Evolutionary conservation across 2,797 vertebrate genomes (phyloP), one percentile per base, ranked within the genome.

Genomic region (Notoglanidium macrostoma): DNA sequence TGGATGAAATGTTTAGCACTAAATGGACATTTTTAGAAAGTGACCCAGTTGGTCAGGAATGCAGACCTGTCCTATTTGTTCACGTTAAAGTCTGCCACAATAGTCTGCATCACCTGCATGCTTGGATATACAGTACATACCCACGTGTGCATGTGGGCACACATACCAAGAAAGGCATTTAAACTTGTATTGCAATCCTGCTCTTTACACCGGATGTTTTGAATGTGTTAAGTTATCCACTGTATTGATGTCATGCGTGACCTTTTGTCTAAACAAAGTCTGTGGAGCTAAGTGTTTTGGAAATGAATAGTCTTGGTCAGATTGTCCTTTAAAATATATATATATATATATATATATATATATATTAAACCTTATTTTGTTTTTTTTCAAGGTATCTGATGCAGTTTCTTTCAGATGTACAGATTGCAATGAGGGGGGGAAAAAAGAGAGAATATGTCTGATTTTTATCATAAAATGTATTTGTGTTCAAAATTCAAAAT

Each of bases 181-280:
- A 93, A 94, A 93, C 91, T 89, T 91, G 91, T 93, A 93, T 94
- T 93, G 92, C 90, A 90, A 91, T 91, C 81, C 90, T 89, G 93
- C 92, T 91, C 89, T 40, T 93, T 93, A 92, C 93, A 94, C 93
- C 90, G 88, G 90, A 94, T 94, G 88, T 92, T 95, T 94, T 94
- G 85, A 92, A 86, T 91, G 93, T 96, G 91, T 93, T 94, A 92
- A 95, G 94, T 95, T 95, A 94, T 95, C 93, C 93, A 92, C 94
- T 94, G 94, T 95, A 94, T 96, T 95, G 93, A 95, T 95, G 95
- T 96, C 93, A 95, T 92, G 95, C 95, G 95, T 95, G 94, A 95
- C 94, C 92, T 93, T 85, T 93, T 93, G 93, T 95, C 91, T 87
- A 89, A 86, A 91, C 80, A 91, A 92, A 94, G 94, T 94, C 91